Conservation (phyloP, 2,888 invertebrate species). For the Nemapogon koenigi region DNA sequence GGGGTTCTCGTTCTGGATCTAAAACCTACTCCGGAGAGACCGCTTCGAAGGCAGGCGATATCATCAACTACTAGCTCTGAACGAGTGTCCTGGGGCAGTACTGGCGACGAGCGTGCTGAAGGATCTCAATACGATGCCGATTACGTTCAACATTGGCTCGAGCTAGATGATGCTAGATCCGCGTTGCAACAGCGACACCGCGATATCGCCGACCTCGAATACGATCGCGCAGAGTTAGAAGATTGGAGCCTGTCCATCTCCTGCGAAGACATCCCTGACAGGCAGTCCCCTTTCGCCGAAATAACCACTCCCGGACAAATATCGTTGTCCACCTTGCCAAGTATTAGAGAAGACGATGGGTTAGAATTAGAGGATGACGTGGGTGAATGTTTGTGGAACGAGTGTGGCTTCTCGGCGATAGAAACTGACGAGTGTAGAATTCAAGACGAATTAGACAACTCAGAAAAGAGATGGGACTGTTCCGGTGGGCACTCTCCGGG, state of each 20-base stretch:
- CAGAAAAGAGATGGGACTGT: constrained; percentile 72
- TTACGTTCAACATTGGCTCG: constrained; percentile 78
- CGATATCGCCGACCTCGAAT: constrained; percentile 73
- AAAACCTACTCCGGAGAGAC: constrained; percentile 63
- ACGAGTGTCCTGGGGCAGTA: constrained; percentile 66
- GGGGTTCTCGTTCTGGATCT: constrained; percentile 68
- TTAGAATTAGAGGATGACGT: constrained; percentile 77
- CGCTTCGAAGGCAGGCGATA: constrained; percentile 64
- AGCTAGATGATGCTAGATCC: constrained; percentile 74
- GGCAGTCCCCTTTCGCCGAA: constrained; percentile 55
- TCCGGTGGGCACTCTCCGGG: constrained; percentile 64
- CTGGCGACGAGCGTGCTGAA: constrained; percentile 63
- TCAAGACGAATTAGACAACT: constrained; percentile 46
- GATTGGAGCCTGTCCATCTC: constrained; percentile 81
- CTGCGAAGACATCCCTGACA: constrained; percentile 70
- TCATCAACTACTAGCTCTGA: constrained; percentile 55
- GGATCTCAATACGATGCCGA: constrained; percentile 72
- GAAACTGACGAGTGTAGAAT: constrained; percentile 71
- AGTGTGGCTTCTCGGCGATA: constrained; percentile 73
- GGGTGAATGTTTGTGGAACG: constrained; percentile 78
- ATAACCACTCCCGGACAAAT: constrained; percentile 69
- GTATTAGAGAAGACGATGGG: constrained; percentile 76
- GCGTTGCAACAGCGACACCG: constrained; percentile 72
- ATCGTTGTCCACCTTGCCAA: constrained; percentile 70
- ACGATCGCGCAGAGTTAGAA: constrained; percentile 77